Percentiles rank a stretch among this genome's conserved stretches.
phyloP scores from a whole-genome alignment of 1,140 invertebrate species.

The Trachelipus rathkii region DNA sequence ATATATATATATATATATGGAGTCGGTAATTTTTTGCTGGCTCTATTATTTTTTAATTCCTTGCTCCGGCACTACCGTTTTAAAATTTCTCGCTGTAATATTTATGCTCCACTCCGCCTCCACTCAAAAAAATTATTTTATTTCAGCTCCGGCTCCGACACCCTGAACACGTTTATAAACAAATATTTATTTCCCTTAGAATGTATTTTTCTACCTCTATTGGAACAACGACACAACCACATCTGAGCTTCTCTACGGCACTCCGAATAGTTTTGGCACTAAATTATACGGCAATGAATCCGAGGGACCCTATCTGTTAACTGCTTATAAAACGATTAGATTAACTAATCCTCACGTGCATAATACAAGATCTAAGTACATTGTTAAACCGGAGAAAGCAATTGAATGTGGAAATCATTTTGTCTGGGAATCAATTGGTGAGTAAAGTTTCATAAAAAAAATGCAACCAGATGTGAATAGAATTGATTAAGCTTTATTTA shows the following conservation, averaged over 20 bases:
- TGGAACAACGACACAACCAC: slow-evolving; percentile 63
- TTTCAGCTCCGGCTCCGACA: too few species aligned
- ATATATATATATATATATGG: too few species aligned
- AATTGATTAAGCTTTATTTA: too few species aligned
- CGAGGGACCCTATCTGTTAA: slow-evolving; percentile 57
- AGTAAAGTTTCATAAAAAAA: too few species aligned
- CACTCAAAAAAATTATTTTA: too few species aligned
- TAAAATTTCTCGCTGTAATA: too few species aligned
- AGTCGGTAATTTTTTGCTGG: too few species aligned
- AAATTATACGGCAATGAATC: slow-evolving; percentile 43
- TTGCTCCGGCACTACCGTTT: too few species aligned
- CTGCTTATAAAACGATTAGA: slow-evolving; percentile 72
- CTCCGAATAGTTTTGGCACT: slow-evolving; percentile 2
- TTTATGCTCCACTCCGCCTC: too few species aligned
- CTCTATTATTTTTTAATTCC: too few species aligned
- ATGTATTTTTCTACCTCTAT: slow-evolving; percentile 86
- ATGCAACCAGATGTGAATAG: too few species aligned
- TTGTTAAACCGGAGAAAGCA: slow-evolving; percentile 72
- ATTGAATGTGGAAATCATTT: slow-evolving; percentile 89
- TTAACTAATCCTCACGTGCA: slow-evolving; percentile 77
- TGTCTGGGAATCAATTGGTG: slow-evolving; percentile 66
- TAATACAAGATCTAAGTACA: slow-evolving; percentile 72
- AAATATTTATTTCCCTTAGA: slow-evolving; percentile 66
- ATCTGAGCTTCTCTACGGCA: slow-evolving; percentile 27
- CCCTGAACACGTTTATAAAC: too few species aligned